These are phyloP conservation scores for Crenuchus spilurus DNA, from an alignment of 2,797 vertebrate species.

Conservation along the genomic window DNA sequence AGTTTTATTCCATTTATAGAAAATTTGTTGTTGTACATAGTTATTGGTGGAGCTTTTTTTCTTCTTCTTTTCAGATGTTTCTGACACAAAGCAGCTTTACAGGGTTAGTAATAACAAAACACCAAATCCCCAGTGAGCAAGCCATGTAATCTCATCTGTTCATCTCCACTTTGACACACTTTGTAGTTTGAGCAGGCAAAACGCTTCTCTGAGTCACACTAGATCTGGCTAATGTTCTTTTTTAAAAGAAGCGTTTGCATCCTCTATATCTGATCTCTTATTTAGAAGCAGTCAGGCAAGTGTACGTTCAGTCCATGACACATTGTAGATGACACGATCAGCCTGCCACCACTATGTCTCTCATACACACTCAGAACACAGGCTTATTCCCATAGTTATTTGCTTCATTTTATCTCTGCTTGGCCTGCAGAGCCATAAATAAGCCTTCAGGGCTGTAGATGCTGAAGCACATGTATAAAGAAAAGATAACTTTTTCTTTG, in stretches of 20 bases:
- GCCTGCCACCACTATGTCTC: neutral
- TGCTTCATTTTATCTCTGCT: slow-evolving; percentile 25
- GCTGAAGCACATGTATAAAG: neutral
- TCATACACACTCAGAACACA: neutral
- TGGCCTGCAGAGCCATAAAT: neutral
- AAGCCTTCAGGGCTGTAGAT: neutral
- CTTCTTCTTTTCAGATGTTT: no score
- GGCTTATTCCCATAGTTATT: slow-evolving; percentile 31
- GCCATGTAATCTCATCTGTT: no score
- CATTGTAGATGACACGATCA: neutral
- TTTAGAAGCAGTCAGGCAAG: slow-evolving; percentile 1
- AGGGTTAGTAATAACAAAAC: no score
- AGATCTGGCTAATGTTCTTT: neutral
- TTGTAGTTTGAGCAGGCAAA: neutral
- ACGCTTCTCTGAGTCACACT: neutral
- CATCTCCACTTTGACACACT: neutral
- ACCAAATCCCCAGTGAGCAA: no score
- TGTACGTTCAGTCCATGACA: neutral
- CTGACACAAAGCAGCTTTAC: no score
- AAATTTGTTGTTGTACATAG: no score
- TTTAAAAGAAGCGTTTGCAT: neutral
- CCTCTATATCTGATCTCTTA: neutral
- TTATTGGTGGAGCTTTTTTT: no score
- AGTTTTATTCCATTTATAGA: no score
- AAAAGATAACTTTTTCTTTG: neutral